Base-by-base conservation (phyloP, 2,888 invertebrate species). In the Eilema depressum region DNA sequence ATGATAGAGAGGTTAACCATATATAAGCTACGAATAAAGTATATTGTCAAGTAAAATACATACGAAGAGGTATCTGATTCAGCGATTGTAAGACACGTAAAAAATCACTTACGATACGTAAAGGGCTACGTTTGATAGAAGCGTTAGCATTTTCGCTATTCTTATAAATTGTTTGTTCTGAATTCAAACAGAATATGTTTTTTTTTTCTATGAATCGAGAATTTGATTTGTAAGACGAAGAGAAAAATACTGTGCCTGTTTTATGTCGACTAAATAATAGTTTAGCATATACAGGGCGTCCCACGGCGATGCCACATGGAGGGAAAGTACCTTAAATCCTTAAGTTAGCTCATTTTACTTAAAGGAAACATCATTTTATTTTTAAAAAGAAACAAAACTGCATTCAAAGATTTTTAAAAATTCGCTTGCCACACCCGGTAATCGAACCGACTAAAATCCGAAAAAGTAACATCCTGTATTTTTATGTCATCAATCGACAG, bases 41-140 rank as follows among this genome's bases (percentile, higher is more conserved):
- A 47, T 7, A 47, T 20, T n/a, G n/a, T 53, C 28, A 60, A 61
- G 20, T 59, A 41, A 41, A 26, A n/a, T 14, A 60, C 66, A 37
- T 41, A 20, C 8, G 33, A 1, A 37, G 17, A 8, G n/a, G 10
- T n/a, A n/a, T 10, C 57, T 57, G 25, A 66, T 14, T 60, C 23
- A 41, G 47, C 47, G 26, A 23, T 20, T 5, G 26, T 59, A 17
- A 53, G 14, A 59, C 8, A 25, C 41, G 23, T 41, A 63, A 69
- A 65, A 8, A 53, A n/a, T 26, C 53, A 37, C 53, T 65, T 61
- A 33, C 25, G 25, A 25, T 3, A 61, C 25, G 56, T 60, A 69
- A 69, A 33, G 30, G 26, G 30, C 17, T 26, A 37, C n/a, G 37
- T 59, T 37, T 61, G n/a, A 30, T 23, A 61, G 30, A 37, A 37